Percentiles rank a stretch among this genome's conserved stretches.
phyloP scores from a whole-genome alignment of 2,797 vertebrate species.

The Buphagus erythrorhynchus region DNA sequence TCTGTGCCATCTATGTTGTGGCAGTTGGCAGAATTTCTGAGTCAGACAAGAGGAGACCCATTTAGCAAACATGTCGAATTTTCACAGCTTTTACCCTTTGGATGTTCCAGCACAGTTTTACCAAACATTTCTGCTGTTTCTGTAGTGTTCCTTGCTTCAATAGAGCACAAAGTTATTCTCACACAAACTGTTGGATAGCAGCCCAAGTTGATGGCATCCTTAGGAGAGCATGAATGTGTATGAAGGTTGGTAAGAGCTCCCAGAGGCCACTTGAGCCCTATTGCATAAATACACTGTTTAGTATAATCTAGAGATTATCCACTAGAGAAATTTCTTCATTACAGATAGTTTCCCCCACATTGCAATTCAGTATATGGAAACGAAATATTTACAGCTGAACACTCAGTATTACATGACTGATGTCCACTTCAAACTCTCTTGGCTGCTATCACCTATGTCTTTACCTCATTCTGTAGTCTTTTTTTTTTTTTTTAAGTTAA shows the following conservation, averaged over 20 bases:
- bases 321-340: not conserved
- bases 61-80: not conserved
- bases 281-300: not conserved
- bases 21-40: not conserved
- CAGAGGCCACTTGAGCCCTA: not conserved
- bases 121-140: not conserved
- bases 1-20: not conserved
- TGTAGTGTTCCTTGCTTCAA: not conserved
- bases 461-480: not conserved
- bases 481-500: not conserved
- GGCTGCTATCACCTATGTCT: not conserved
- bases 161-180: not conserved
- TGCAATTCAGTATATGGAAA: not conserved
- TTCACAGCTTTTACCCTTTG: not conserved
- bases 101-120: not conserved
- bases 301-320: not conserved
- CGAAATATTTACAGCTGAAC: not conserved
- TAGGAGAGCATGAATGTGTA: not conserved
- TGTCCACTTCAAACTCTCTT: not conserved
- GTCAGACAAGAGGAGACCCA: not conserved
- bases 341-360: fast-evolving
- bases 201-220: not conserved
- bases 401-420: not conserved
- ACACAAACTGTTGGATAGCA: not conserved
- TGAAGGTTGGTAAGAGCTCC: not conserved